Conservation (phyloP, 1,140 invertebrate genomes). For the Zaprionus ornatus region DNA sequence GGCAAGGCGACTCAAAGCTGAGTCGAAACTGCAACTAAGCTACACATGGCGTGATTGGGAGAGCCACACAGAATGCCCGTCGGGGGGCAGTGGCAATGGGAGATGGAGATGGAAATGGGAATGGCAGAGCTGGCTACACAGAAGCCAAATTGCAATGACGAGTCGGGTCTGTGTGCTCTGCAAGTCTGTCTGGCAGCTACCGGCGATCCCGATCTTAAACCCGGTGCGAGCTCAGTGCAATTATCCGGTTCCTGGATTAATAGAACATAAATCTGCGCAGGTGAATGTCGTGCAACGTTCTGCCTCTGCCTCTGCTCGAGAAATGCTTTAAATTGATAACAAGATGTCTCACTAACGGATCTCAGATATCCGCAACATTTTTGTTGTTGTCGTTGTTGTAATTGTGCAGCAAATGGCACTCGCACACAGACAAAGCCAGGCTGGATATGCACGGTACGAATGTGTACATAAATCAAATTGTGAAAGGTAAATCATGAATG, state of each 20-base stretch:
- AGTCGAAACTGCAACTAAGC: slow-evolving; percentile 79
- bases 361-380: slow-evolving; percentile 16
- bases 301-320: neutral
- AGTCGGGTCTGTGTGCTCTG: slow-evolving; percentile 24
- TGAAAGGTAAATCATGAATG: slow-evolving; percentile 79
- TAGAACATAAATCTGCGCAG: slow-evolving; percentile 43
- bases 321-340: slow-evolving; percentile 21
- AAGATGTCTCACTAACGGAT: slow-evolving; percentile 44
- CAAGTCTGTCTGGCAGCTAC: slow-evolving; percentile 41
- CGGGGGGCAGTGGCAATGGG: slow-evolving; percentile 17
- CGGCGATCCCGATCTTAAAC: slow-evolving; percentile 4
- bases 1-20: slow-evolving; percentile 73
- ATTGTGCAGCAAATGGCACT: slow-evolving; percentile 9
- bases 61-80: slow-evolving; percentile 68
- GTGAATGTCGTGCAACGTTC: neutral
- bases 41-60: slow-evolving; percentile 73
- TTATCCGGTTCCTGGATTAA: slow-evolving; percentile 47
- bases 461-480: slow-evolving; percentile 54
- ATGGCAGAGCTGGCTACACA: slow-evolving; percentile 70
- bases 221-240: slow-evolving; percentile 46
- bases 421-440: slow-evolving; percentile 14
- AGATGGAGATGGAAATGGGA: slow-evolving; percentile 9
- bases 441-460: neutral
- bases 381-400: neutral
- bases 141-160: slow-evolving; percentile 82